A percentile compares a stretch with the other conserved stretches of the same genome.
These are phyloP conservation scores for Phyto melanocephala DNA, from an alignment of 2,888 invertebrate species.

Conservation along the genomic window DNA sequence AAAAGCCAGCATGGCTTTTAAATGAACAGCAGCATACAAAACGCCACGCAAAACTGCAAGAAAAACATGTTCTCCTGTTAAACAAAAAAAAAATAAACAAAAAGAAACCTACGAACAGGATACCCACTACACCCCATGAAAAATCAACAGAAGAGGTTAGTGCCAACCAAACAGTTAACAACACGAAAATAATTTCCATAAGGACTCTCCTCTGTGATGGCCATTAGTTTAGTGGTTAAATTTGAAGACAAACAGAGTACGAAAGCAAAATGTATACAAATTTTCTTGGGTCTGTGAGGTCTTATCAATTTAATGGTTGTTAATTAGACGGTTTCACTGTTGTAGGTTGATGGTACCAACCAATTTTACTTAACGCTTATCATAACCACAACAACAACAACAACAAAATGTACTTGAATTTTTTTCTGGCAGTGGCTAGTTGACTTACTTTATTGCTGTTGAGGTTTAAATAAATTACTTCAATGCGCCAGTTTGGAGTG, in stretches of 20 bases:
- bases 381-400: slow-evolving; percentile 23
- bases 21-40: slow-evolving; percentile 1
- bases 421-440: not conserved
- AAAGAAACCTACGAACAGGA: slow-evolving; percentile 4
- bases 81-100: not conserved
- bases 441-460: slow-evolving; percentile 17
- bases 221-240: slow-evolving; percentile 32
- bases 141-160: slow-evolving; percentile 20
- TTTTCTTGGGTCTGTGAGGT: slow-evolving; percentile 58
- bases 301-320: slow-evolving; percentile 69
- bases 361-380: slow-evolving; percentile 45
- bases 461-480: slow-evolving; percentile 53
- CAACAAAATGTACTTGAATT: slow-evolving; percentile 26
- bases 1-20: slow-evolving; percentile 31
- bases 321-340: slow-evolving; percentile 66
- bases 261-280: not conserved
- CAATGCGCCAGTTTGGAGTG: slow-evolving; percentile 29
- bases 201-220: slow-evolving; percentile 5
- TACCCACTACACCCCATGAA: slow-evolving; percentile 27
- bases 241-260: not conserved
- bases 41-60: not conserved
- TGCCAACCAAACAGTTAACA: not conserved
- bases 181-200: slow-evolving; percentile 17
- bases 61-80: slow-evolving; percentile 44
- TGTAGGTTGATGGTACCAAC: slow-evolving; percentile 12